Evolutionary conservation across 2,113 vertebrate genomes (phyloP).

Genomic region (Caracal caracal): DNA sequence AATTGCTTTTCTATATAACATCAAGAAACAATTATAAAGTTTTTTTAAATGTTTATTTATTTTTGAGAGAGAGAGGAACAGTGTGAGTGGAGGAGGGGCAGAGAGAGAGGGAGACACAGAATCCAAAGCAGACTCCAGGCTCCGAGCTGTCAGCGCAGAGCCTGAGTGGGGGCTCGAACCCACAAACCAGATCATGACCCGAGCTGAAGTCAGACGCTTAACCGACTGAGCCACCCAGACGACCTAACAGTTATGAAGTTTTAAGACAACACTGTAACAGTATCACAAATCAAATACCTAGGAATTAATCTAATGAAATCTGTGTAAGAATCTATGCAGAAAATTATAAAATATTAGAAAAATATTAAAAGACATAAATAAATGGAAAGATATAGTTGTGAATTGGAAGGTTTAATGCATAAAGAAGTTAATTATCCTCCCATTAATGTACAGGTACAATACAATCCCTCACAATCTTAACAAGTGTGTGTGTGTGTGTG

Average conservation of each 20-base stretch:
- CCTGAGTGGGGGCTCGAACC: too few relatives aligned
- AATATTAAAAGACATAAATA: not conserved
- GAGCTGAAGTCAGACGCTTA: rapidly evolving
- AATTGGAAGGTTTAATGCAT: not conserved
- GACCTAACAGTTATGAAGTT: not conserved
- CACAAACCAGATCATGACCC: rapidly evolving
- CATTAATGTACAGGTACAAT: not conserved
- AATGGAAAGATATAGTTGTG: not conserved
- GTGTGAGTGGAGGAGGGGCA: too few relatives aligned
- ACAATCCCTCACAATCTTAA: not conserved
- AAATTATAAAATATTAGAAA: not conserved
- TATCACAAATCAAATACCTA: not conserved
- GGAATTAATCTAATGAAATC: not conserved
- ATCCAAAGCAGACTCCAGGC: too few relatives aligned
- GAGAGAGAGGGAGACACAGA: too few relatives aligned
- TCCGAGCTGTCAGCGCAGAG: too few relatives aligned
- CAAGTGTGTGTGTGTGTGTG: too few relatives aligned
- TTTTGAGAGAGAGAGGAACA: too few relatives aligned
- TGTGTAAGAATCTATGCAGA: not conserved
- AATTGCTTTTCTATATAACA: not conserved
- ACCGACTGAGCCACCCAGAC: too few relatives aligned
- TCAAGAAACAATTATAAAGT: not conserved
- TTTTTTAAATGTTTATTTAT: not conserved
- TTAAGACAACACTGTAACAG: not conserved
- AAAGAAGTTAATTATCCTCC: not conserved